These are phyloP conservation scores for Hydroisotoma schaefferi DNA, from an alignment of 2,888 invertebrate genomes.

Conservation along the genomic window DNA sequence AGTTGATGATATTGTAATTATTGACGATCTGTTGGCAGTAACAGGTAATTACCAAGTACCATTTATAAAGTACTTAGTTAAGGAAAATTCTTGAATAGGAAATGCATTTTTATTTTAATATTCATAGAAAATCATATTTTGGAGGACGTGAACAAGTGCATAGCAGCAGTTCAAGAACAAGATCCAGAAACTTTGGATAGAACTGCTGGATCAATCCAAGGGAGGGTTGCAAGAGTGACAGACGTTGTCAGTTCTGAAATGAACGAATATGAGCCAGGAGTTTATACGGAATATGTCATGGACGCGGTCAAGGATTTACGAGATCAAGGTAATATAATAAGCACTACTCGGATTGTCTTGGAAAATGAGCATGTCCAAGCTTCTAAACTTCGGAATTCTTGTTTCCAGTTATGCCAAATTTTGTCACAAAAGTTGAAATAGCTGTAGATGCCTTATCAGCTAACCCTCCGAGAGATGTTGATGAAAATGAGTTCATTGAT, in stretches of 20 bases:
- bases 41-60: constrained; percentile 59
- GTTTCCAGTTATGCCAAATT: constrained; percentile 85
- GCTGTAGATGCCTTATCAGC: constrained; percentile 86
- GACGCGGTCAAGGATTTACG: constrained; percentile 90
- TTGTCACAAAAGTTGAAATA: constrained; percentile 88
- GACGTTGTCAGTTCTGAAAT: constrained; percentile 97
- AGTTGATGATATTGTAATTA: constrained; percentile 97
- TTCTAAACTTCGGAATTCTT: too few relatives aligned
- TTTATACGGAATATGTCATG: constrained; percentile 92
- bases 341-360: too few relatives aligned
- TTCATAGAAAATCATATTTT: constrained; percentile 92
- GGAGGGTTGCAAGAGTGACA: constrained; percentile 87
- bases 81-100: constrained; percentile 1
- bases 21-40: constrained; percentile 97
- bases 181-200: constrained; percentile 88
- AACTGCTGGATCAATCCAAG: constrained; percentile 93
- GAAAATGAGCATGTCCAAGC: too few relatives aligned
- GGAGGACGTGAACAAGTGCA: constrained; percentile 97
- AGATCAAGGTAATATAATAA: constrained; percentile 91
- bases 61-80: background rate
- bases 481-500: constrained; percentile 98
- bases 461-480: constrained; percentile 76
- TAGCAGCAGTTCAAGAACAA: constrained; percentile 88
- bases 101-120: constrained; percentile 30
- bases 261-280: constrained; percentile 96